A percentile compares a stretch with the other conserved stretches of the same genome.
These are phyloP conservation scores for Labia minor DNA, from an alignment of 2,888 invertebrate species.

Conservation along the genomic window DNA sequence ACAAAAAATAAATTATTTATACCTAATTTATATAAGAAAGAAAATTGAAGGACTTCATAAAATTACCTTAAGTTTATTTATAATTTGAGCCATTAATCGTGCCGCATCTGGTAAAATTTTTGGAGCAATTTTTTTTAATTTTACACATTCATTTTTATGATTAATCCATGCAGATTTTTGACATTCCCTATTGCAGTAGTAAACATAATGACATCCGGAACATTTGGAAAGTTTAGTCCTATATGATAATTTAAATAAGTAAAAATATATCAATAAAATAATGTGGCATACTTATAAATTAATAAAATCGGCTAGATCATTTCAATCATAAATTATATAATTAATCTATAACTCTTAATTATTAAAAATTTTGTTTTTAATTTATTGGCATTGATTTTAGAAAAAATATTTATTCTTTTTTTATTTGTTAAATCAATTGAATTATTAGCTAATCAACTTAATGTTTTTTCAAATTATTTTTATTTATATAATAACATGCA, in stretches of 20 bases:
- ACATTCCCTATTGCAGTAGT: slow-evolving; percentile 71
- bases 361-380: neutral
- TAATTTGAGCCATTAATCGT: slow-evolving; percentile 63
- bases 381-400: no score
- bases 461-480: no score
- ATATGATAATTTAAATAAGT: slow-evolving; percentile 28
- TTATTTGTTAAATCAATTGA: no score
- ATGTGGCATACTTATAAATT: slow-evolving; percentile 13
- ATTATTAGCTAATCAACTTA: no score
- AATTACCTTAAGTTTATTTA: slow-evolving; percentile 47
- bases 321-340: slow-evolving; percentile 14
- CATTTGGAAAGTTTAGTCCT: slow-evolving; percentile 68
- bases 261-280: neutral
- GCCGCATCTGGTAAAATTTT: slow-evolving; percentile 71
- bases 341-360: neutral
- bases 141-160: slow-evolving; percentile 74
- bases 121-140: slow-evolving; percentile 59
- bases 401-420: no score
- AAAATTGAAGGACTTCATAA: slow-evolving; percentile 18
- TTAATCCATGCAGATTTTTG: slow-evolving; percentile 71
- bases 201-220: slow-evolving; percentile 68
- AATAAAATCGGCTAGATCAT: slow-evolving; percentile 17
- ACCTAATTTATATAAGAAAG: no score
- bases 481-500: no score
- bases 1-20: slow-evolving; percentile 18